Evolutionary conservation across 1,140 invertebrate species (phyloP), one percentile per base, ranked within the genome.

Genomic region (Oncopodura yosiiana): DNA sequence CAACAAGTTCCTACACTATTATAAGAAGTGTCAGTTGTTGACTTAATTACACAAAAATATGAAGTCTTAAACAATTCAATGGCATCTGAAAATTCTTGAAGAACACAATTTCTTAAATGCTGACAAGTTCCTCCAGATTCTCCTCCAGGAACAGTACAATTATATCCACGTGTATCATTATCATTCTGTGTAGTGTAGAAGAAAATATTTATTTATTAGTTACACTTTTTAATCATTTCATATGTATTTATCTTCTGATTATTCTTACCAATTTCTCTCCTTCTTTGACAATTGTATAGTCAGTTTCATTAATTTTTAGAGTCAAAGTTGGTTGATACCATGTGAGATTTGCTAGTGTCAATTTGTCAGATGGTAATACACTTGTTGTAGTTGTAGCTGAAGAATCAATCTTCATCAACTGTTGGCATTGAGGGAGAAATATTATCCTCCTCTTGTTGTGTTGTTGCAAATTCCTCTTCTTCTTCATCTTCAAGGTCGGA

Each of bases 41-140:
- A 38, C n/a, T 48, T 11, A 24, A 60, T 55, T 23, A 41, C 39
- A 36, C 58, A 60, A 32, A 60, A 60, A 18, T 60, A 60, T 0
- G 48, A 51, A n/a, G 32, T 18, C 18, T 18, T 39, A 24, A 53
- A 60, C 23, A 55, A 12, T 6, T 37, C 24, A 18, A 37, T 9
- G 34, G 55, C 42, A 36, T 36, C 23, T 2, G 38, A n/a, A 39
- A 55, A 60, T 3, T 37, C 44, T 5, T 34, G 4, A 12, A 36
- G 24, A 3, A 61, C 50, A 39, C 58, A 61, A 26, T 55, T 48
- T 29, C 45, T 45, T 3, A 61, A 23, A 49, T 61, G 58, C 12
- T 18, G 3, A 24, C 58, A 61, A 44, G 48, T 19, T 2, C 58
- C 58, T 39, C 21, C 18, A 24, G 9, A 9, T 9, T 16, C 5